Percentiles rank a stretch among this genome's conserved stretches.
phyloP scores from a whole-genome alignment of 2,113 vertebrate species.

The Pardalotus punctatus region DNA sequence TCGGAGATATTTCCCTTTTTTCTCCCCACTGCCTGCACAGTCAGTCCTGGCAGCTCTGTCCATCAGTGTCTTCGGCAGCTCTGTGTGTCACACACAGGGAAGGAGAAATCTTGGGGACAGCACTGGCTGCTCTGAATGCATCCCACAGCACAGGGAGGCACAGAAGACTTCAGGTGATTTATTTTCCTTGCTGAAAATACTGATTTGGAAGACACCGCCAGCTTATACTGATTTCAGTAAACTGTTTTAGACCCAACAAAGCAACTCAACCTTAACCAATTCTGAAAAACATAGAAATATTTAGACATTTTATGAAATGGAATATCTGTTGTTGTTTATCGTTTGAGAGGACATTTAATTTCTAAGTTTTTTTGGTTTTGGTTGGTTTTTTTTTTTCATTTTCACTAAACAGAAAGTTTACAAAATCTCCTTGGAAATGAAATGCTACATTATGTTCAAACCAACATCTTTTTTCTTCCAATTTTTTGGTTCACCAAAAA shows the following conservation, averaged over 20 bases:
- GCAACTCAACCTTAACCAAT: not conserved
- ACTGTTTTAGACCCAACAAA: not conserved
- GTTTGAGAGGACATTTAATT: constrained; percentile 3
- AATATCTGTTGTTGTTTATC: constrained; percentile 1
- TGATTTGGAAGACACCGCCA: not conserved
- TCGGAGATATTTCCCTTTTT: not conserved
- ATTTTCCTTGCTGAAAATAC: not conserved
- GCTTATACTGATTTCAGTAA: not conserved
- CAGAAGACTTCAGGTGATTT: not conserved
- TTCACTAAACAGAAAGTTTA: not conserved
- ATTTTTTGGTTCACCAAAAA: constrained; percentile 43
- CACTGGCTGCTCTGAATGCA: not conserved
- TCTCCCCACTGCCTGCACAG: not conserved
- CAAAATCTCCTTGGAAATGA: not conserved
- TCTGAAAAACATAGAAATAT: not conserved
- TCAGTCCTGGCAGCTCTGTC: constrained; percentile 2
- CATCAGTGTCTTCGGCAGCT: not conserved
- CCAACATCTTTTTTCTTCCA: not conserved
- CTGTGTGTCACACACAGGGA: not conserved
- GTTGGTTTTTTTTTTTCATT: not conserved
- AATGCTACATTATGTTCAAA: not conserved
- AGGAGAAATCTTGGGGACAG: not conserved
- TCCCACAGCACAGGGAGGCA: not conserved
- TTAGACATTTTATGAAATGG: not conserved
- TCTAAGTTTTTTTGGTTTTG: not conserved